Conservation (phyloP, 2,888 invertebrate genomes). For the Dynastes grantii region DNA sequence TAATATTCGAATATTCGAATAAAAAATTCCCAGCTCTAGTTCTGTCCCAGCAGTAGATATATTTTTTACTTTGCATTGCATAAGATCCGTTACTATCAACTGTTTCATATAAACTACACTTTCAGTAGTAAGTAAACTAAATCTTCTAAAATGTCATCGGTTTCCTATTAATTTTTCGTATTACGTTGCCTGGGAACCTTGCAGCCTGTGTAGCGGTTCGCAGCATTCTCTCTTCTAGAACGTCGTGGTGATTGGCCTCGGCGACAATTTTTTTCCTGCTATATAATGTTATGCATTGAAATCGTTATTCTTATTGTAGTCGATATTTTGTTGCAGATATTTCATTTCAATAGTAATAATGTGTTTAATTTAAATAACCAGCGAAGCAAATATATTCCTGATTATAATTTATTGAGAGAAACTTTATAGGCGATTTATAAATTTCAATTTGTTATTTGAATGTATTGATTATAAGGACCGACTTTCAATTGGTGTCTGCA, state of each 20-base stretch:
- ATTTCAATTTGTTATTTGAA: too few relatives aligned
- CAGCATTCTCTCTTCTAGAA: constrained; percentile 10
- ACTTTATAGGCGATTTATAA: too few relatives aligned
- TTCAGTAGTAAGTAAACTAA: neutral
- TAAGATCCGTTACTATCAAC: too few relatives aligned
- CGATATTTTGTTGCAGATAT: constrained; percentile 22
- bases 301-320: constrained; percentile 32
- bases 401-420: too few relatives aligned
- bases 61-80: too few relatives aligned
- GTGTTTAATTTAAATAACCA: constrained; percentile 21
- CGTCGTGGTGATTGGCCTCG: constrained; percentile 36
- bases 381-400: neutral
- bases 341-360: constrained; percentile 17
- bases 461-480: too few relatives aligned
- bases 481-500: too few relatives aligned
- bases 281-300: constrained; percentile 28
- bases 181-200: constrained; percentile 43
- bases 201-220: constrained; percentile 35
- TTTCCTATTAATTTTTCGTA: constrained; percentile 41
- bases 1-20: too few relatives aligned
- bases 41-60: too few relatives aligned
- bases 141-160: constrained; percentile 27
- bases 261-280: constrained; percentile 28
- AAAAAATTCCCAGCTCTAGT: too few relatives aligned
- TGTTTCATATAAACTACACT: neutral